A percentile compares a stretch with the other conserved stretches of the same genome.
phyloP scores from a whole-genome alignment of 2,888 invertebrate species.

The Dusona sp. region DNA sequence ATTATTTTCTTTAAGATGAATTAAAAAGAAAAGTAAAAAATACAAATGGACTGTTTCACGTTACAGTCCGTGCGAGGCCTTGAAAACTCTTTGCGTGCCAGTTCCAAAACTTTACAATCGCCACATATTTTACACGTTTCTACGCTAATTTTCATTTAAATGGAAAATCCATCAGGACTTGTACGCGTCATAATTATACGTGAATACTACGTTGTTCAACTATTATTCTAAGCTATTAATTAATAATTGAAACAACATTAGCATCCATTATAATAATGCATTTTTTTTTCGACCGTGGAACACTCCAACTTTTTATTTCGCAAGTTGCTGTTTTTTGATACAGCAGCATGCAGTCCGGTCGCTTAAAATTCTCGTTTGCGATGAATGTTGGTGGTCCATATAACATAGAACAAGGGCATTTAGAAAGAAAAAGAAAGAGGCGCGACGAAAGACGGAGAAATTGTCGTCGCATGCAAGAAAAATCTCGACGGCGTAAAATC shows the following conservation, averaged over 20 bases:
- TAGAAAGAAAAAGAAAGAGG: conserved; percentile 18
- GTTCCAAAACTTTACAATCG: conserved; percentile 66
- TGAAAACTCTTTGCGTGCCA: conserved; percentile 65
- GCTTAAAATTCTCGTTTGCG: conserved; percentile 5
- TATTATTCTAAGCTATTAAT: too few relatives aligned
- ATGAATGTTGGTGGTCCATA: conserved; percentile 23
- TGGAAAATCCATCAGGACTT: not conserved
- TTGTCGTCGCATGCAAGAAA: conserved; percentile 53
- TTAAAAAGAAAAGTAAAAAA: conserved; percentile 25
- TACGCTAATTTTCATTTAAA: conserved; percentile 17
- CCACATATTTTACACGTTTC: conserved; percentile 45
- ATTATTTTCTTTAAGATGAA: conserved; percentile 35
- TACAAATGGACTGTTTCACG: conserved; percentile 50
- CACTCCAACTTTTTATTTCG: not conserved
- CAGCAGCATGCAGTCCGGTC: not conserved
- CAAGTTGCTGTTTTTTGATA: not conserved
- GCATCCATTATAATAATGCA: too few relatives aligned
- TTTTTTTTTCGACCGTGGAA: conserved; percentile 37
- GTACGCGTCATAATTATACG: not conserved
- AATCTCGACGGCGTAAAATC: conserved; percentile 60
- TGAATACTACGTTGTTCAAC: too few relatives aligned
- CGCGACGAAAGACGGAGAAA: conserved; percentile 32
- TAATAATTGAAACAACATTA: too few relatives aligned
- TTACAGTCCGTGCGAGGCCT: conserved; percentile 68
- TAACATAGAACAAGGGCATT: conserved; percentile 25